Evolutionary conservation across 2,113 vertebrate genomes (phyloP), one percentile per base, ranked within the genome.

Genomic region (Anseranas semipalmata): DNA sequence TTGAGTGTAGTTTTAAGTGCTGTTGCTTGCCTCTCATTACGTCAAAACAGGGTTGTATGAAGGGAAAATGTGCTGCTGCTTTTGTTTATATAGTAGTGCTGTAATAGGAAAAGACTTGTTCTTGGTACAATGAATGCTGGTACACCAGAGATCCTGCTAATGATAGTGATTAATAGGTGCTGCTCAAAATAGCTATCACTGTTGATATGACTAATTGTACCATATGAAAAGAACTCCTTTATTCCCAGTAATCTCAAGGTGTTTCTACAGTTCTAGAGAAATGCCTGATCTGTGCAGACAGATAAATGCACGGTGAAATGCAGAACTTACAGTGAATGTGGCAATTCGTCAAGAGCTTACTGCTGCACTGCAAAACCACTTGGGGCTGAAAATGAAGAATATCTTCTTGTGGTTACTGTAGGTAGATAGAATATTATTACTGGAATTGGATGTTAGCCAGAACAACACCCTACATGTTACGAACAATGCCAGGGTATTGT

Each of bases 121-220:
- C 91, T 89, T 89, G 77, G 66, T 95, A 93, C 76, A 74, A 53
- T 96, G 86, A 76, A 87, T 81, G 60, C 89, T 89, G 91, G 72
- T 96, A 73, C 89, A 93, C 81, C 85, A 94, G 94, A 93, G 96
- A 95, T 96, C 70, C 73, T 89, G 87, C 73, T 97, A 95, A 96
- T 95, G 92, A 92, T 93, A 90, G 91, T 92, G 91, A 96, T 97
- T 96, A 96, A 95, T 92, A 82, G 66, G 45, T 82, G 62, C 85
- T 92, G 89, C 92, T 95, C 85, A 86, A 90, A 93, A 92, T 90
- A 95, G 70, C 74, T 87, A 75, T 90, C 89, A 43, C 73, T 89
- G 81, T 82, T 90, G 73, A 76, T 88, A 59, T 92, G 93, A 93
- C 88, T 95, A 93, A 95, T 72, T 93, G 74, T 90, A 71, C 76